Evolutionary conservation across 1,140 invertebrate species (phyloP).

Genomic region (Calliopsis andreniformis): DNA sequence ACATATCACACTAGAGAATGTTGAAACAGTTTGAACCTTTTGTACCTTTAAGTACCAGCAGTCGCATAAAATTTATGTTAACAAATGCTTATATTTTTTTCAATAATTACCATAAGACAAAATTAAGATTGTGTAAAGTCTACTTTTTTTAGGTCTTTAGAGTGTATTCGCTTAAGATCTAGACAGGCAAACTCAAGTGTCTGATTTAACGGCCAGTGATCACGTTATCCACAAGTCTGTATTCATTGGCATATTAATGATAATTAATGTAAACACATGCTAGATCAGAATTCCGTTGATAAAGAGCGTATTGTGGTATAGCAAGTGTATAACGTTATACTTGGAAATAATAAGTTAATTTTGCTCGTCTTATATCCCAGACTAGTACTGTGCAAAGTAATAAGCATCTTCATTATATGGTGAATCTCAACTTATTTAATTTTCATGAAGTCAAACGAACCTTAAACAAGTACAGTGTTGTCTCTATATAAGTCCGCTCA

Average conservation of each 20-base stretch:
- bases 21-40: no score
- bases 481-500: no score
- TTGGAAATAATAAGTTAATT: conserved; percentile 35
- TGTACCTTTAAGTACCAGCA: no score
- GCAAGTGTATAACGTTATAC: conserved; percentile 13
- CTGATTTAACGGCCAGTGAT: conserved; percentile 17
- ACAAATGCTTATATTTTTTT: no score
- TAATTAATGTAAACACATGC: conserved; percentile 37
- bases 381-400: neutral
- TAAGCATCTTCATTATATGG: neutral
- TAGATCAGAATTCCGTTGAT: conserved; percentile 27
- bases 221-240: neutral
- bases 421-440: neutral
- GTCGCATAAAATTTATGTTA: no score
- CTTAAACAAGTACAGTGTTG: no score
- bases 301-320: conserved; percentile 18
- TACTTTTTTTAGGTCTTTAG: no score
- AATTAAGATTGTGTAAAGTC: no score
- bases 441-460: neutral
- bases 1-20: no score
- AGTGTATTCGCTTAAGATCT: no score
- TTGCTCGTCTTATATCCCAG: neutral
- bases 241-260: conserved; percentile 11
- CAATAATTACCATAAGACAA: no score
- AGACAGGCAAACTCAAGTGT: neutral